A percentile compares a stretch with the other conserved stretches of the same genome.
Evolutionary conservation across 2,888 invertebrate genomes (phyloP).

Genomic region (Empis stercorea): DNA sequence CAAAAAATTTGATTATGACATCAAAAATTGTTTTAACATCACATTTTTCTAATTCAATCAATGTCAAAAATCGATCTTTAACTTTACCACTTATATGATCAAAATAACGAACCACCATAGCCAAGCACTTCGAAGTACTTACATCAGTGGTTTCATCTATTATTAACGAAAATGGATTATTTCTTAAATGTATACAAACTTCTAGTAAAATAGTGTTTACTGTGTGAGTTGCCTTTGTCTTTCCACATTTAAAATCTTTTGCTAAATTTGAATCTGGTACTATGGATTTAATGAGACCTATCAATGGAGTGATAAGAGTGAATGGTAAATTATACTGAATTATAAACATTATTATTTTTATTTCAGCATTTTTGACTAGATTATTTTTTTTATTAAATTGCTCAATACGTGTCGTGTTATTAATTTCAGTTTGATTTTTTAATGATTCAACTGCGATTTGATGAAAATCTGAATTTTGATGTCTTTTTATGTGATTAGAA

Average conservation of each 20-base stretch:
- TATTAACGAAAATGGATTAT: background rate
- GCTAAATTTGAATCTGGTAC: background rate
- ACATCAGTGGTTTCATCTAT: constrained; percentile 4
- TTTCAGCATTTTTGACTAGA: background rate
- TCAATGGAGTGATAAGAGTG: background rate
- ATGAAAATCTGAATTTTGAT: background rate
- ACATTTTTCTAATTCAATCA: constrained; percentile 2
- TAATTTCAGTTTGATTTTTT: background rate
- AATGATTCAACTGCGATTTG: background rate
- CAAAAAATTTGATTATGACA: constrained; percentile 5
- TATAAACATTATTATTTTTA: background rate
- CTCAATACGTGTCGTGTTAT: too few species aligned
- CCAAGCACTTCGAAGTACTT: background rate
- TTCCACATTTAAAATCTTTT: constrained; percentile 1
- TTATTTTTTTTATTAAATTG: background rate
- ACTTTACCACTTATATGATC: background rate
- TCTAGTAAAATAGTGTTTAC: background rate
- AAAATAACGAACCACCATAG: constrained; percentile 1
- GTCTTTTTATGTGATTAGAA: background rate
- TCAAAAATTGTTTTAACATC: constrained; percentile 6
- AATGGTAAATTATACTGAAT: background rate
- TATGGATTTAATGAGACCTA: background rate
- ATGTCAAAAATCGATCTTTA: constrained; percentile 7
- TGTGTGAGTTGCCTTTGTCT: constrained; percentile 6
- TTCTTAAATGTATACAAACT: background rate